These are phyloP conservation scores for Enteromius afrohamiltoni DNA, from an alignment of 2,797 vertebrate species.

Conservation along the genomic window DNA sequence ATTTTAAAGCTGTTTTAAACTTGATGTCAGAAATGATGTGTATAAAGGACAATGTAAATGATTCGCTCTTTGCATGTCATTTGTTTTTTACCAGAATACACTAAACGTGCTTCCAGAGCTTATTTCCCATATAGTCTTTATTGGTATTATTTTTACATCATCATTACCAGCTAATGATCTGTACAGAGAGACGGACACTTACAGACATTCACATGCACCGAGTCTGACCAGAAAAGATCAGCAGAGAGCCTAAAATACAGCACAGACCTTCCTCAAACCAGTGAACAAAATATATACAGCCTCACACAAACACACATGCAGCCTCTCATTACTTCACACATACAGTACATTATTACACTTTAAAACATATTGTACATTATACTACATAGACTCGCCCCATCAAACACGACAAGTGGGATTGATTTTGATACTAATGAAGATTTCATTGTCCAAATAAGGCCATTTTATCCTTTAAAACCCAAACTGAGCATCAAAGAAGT, in stretches of 20 bases:
- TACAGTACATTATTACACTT: conserved; percentile 37
- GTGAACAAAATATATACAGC: conserved; percentile 7
- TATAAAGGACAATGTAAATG: not conserved
- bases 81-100: not conserved
- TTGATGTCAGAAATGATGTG: not conserved
- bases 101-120: not conserved
- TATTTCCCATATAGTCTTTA: conserved; percentile 41
- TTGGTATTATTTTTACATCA: conserved; percentile 48
- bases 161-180: conserved; percentile 49
- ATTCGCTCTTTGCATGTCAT: not conserved
- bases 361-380: conserved; percentile 37
- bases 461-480: conserved; percentile 13
- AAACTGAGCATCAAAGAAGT: not conserved
- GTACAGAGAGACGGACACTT: conserved; percentile 43
- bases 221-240: conserved; percentile 15
- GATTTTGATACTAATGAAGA: not conserved
- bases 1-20: not conserved
- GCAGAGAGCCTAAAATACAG: conserved; percentile 35
- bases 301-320: conserved; percentile 13
- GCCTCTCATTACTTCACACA: conserved; percentile 39
- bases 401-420: not conserved
- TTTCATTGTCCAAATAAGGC: conserved; percentile 29
- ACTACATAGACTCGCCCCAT: conserved; percentile 23
- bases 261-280: conserved; percentile 15
- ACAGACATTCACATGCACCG: conserved; percentile 52